Evolutionary conservation across 1,140 invertebrate genomes (phyloP).

Genomic region (Pseudomyrmex concolor): DNA sequence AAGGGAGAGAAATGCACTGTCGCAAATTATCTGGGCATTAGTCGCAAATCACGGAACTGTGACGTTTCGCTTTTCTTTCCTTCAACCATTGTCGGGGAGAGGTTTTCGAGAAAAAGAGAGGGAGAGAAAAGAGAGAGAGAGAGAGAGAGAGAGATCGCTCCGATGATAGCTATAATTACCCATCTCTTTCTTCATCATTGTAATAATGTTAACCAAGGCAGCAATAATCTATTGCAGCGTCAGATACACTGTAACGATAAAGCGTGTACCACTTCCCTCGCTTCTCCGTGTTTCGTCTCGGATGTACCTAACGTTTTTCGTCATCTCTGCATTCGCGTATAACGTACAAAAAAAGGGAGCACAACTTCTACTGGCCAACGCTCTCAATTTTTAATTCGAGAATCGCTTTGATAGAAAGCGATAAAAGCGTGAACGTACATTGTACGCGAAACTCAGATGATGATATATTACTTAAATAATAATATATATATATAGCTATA

Average conservation of each 20-base stretch:
- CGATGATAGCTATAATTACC: slow-evolving; percentile 64
- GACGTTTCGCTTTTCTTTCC: slow-evolving; percentile 18
- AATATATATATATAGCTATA: background rate
- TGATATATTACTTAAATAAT: slow-evolving; percentile 25
- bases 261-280: background rate
- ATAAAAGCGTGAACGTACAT: slow-evolving; percentile 23
- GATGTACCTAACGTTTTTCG: slow-evolving; percentile 4
- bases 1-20: slow-evolving; percentile 43
- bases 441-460: slow-evolving; percentile 26
- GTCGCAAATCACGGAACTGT: slow-evolving; percentile 34
- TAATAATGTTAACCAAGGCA: slow-evolving; percentile 68
- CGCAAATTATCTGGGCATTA: slow-evolving; percentile 56
- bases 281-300: background rate
- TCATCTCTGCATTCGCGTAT: slow-evolving; percentile 13
- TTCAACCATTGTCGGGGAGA: background rate
- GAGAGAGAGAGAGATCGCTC: slow-evolving; percentile 21
- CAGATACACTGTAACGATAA: slow-evolving; percentile 25
- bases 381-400: background rate
- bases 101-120: slow-evolving; percentile 1
- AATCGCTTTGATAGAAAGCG: background rate
- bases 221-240: slow-evolving; percentile 63
- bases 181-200: background rate
- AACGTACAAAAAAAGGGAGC: background rate
- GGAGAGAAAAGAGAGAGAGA: background rate
- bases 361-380: background rate